phyloP scores from a whole-genome alignment of 2,113 vertebrate species.

The Microcebus jonahi region DNA sequence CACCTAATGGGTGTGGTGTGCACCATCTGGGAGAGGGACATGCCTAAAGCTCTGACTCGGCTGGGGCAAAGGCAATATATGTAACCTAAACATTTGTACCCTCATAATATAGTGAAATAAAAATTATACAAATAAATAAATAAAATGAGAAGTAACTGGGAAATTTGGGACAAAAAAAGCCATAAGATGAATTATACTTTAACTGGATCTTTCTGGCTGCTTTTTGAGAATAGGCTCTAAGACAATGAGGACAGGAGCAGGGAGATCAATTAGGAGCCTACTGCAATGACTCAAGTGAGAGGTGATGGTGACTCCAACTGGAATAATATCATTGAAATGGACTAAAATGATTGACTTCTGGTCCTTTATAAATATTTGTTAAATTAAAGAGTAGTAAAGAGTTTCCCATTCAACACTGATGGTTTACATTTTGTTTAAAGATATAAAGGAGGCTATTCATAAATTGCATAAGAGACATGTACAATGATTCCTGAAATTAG shows the following conservation, averaged over 20 bases:
- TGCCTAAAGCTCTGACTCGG: too few species aligned
- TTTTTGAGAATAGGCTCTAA: not conserved
- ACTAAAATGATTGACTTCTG: not conserved
- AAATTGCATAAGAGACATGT: not conserved
- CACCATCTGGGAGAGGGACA: too few species aligned
- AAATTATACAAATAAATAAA: too few species aligned
- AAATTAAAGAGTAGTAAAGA: not conserved
- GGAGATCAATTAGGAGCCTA: too few species aligned
- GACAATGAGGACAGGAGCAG: not conserved
- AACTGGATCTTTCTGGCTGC: not conserved
- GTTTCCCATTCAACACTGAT: not conserved
- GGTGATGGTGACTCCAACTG: fast-evolving
- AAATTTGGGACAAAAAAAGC: not conserved
- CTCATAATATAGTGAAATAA: too few species aligned
- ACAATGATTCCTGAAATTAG: not conserved
- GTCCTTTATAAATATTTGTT: not conserved
- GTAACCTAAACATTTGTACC: too few species aligned
- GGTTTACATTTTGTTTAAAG: conserved; percentile 16
- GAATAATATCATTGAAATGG: not conserved
- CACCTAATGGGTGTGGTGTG: too few species aligned
- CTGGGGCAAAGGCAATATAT: too few species aligned
- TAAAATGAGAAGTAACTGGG: not conserved
- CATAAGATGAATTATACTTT: not conserved
- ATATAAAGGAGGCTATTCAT: not conserved
- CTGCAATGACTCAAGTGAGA: not conserved